A percentile compares a stretch with the other conserved stretches of the same genome.
Conservation (phyloP, 2,113 vertebrate genomes). For the Pholis gunnellus region DNA sequence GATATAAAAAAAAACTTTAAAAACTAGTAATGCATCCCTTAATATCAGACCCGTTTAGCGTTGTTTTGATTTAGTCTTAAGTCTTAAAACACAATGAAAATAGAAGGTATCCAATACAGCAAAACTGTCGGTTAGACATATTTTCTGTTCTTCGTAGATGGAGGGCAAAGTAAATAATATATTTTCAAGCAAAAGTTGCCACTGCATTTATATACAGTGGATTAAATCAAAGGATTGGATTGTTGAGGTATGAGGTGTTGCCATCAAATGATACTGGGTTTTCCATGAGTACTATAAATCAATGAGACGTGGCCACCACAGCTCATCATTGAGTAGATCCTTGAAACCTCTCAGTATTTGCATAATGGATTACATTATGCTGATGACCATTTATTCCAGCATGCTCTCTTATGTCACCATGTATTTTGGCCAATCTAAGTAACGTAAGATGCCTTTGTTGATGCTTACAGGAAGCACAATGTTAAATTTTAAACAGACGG, state of each 20-base stretch:
- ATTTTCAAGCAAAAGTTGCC: neutral
- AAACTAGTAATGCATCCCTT: neutral
- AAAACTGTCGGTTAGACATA: neutral
- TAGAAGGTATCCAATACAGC: neutral
- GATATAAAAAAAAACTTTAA: neutral
- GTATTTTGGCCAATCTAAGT: slow-evolving; percentile 51
- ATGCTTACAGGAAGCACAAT: slow-evolving; percentile 65
- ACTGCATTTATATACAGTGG: neutral
- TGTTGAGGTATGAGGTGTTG: neutral
- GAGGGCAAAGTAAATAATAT: neutral
- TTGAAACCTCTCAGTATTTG: slow-evolving; percentile 24
- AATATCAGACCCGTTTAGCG: neutral
- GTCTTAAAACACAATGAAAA: neutral
- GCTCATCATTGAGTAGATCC: neutral
- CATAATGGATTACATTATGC: slow-evolving; percentile 69
- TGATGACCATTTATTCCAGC: slow-evolving; percentile 50
- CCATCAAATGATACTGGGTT: neutral
- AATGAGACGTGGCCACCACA: neutral
- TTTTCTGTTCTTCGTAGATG: neutral
- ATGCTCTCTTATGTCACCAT: slow-evolving; percentile 58
- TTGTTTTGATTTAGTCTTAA: neutral
- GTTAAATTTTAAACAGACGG: slow-evolving; percentile 77
- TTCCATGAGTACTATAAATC: neutral
- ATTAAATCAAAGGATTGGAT: neutral
- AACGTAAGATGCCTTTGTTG: slow-evolving; percentile 68